phyloP scores from a whole-genome alignment of 1,140 invertebrate species.

The Bathynomus jamesi region DNA sequence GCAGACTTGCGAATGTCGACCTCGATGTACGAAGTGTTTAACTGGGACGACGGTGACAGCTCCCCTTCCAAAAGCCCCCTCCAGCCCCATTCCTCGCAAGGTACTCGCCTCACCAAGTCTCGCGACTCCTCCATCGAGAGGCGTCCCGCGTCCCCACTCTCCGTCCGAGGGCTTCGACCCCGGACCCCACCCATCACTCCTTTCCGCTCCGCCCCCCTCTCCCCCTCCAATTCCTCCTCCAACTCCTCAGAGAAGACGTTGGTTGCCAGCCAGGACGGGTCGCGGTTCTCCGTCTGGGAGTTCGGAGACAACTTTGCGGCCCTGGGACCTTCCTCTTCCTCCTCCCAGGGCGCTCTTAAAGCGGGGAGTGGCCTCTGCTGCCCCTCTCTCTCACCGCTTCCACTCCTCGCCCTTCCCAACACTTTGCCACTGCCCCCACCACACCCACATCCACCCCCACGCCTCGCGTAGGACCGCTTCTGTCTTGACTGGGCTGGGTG shows the following conservation, averaged over 20 bases:
- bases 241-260: slow-evolving; percentile 35
- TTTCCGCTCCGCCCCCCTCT: slow-evolving; percentile 13
- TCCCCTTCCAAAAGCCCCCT: slow-evolving; percentile 22
- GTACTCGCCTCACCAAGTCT: slow-evolving; percentile 40
- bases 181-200: slow-evolving; percentile 16
- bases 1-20: slow-evolving; percentile 60
- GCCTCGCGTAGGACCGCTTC: slow-evolving; percentile 31
- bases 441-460: slow-evolving; percentile 33
- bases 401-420: slow-evolving; percentile 8
- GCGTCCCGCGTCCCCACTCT: slow-evolving; percentile 25
- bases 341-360: slow-evolving; percentile 16
- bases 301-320: slow-evolving; percentile 37
- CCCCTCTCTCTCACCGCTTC: slow-evolving; percentile 78
- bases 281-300: slow-evolving; percentile 37
- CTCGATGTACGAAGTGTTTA: slow-evolving; percentile 67
- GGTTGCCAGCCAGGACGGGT: slow-evolving; percentile 7
- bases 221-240: slow-evolving; percentile 28
- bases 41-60: slow-evolving; percentile 50
- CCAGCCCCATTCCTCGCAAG: slow-evolving; percentile 47
- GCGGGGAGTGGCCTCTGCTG: slow-evolving; percentile 42
- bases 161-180: slow-evolving; percentile 26
- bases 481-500: slow-evolving; percentile 32
- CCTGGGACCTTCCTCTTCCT: slow-evolving; percentile 23
- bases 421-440: not conserved
- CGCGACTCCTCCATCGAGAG: slow-evolving; percentile 29